These are phyloP conservation scores for Atherinosoma microstoma DNA, from an alignment of 2,797 vertebrate genomes.

Conservation along the genomic window DNA sequence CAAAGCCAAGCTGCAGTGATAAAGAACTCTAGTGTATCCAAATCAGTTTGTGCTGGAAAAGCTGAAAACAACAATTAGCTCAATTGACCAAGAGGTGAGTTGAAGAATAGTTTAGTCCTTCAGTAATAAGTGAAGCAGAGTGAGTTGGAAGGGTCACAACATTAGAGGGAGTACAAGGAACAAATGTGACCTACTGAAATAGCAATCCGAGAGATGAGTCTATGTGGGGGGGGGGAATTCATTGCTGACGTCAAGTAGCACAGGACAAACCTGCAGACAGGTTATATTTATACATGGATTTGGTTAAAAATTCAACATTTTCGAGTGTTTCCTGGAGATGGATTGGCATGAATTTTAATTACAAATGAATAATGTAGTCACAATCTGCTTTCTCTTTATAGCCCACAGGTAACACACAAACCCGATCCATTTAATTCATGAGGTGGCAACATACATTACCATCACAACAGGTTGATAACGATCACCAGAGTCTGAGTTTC, in stretches of 20 bases:
- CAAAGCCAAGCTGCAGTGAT: neutral
- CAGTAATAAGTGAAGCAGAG: neutral
- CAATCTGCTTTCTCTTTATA: slow-evolving; percentile 49
- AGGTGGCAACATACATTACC: neutral
- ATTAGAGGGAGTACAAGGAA: neutral
- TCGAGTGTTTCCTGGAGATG: slow-evolving; percentile 53
- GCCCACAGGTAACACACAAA: slow-evolving; percentile 20
- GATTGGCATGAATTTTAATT: slow-evolving; percentile 65
- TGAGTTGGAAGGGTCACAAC: neutral
- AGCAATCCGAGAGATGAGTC: neutral
- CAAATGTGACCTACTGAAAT: neutral
- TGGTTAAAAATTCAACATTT: slow-evolving; percentile 60
- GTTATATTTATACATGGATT: slow-evolving; percentile 51
- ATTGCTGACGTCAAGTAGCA: slow-evolving; percentile 9
- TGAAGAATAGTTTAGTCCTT: neutral
- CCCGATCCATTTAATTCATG: slow-evolving; percentile 12
- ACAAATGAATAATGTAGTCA: slow-evolving; percentile 62
- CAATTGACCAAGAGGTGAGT: neutral
- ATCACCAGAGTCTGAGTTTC: neutral
- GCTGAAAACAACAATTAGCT: no score
- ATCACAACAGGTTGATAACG: neutral
- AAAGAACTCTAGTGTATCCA: neutral
- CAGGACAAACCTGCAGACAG: slow-evolving; percentile 36
- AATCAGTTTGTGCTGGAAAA: no score
- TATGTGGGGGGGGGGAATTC: neutral